These are phyloP conservation scores for Noctua comes DNA, from an alignment of 2,888 invertebrate species.

Conservation along the genomic window DNA sequence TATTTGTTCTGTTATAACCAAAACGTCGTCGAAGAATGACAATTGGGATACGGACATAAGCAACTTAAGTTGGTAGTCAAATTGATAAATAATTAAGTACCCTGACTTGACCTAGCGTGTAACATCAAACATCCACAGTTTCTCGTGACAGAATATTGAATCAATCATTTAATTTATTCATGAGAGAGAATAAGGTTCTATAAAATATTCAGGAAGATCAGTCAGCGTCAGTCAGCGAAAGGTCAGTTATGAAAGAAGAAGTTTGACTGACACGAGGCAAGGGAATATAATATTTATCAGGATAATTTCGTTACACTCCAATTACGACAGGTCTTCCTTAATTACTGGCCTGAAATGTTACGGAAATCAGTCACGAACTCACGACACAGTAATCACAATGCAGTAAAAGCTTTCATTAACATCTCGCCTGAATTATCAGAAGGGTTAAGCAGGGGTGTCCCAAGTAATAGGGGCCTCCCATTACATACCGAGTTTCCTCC, in stretches of 20 bases:
- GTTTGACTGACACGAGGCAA: not conserved
- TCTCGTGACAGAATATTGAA: not conserved
- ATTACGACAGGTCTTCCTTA: not conserved
- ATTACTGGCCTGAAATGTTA: not conserved
- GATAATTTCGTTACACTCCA: slow-evolving; percentile 9
- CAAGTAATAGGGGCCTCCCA: no score
- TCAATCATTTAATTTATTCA: not conserved
- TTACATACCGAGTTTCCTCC: no score
- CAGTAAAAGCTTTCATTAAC: not conserved
- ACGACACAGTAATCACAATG: not conserved
- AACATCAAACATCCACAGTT: not conserved
- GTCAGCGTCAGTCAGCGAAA: not conserved
- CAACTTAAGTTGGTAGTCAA: not conserved
- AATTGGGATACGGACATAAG: not conserved
- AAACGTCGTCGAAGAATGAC: not conserved
- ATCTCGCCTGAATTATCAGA: no score
- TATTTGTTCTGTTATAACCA: not conserved
- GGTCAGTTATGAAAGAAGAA: slow-evolving; percentile 2
- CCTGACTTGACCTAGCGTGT: not conserved
- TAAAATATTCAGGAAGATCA: not conserved
- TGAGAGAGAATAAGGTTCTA: not conserved
- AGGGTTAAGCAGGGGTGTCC: not conserved
- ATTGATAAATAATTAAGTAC: not conserved
- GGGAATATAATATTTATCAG: slow-evolving; percentile 15
- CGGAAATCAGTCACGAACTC: not conserved